Evolutionary conservation across 2,113 vertebrate species (phyloP), one percentile per base, ranked within the genome.

Genomic region (Ptilorrhoa leucosticta): DNA sequence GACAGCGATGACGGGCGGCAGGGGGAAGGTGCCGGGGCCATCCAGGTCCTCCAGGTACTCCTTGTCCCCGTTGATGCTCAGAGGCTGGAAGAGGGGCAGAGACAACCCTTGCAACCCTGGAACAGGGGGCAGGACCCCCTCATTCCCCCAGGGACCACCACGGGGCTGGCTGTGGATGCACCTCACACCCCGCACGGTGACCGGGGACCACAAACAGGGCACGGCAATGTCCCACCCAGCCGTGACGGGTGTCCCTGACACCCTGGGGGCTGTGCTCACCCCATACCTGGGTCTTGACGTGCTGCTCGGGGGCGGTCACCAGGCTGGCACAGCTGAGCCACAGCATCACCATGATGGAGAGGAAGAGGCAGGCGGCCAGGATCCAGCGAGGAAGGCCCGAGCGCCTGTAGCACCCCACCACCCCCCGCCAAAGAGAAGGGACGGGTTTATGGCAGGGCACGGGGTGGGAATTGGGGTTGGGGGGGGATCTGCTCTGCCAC

Each of bases 281-380:
- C 48, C 80, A 0, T 98, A 99, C 99, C 99, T 99, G 99, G 22
- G 98, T 98, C 97, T 98, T 99, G 97, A 99, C 87, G 77, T 99
- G 99, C 95, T 99, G 99, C 96, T 99, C 99, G 0, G 99, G 99
- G 2, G 99, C 99, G 0, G 99, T 99, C 93, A 99, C 99, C 61
- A 99, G 95, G 26, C 99, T 99, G 96, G 99, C 99, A 20, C 99
- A 99, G 97, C 99, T 99, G 45, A 99, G 98, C 99, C 99, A 99
- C 92, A 99, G 94, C 99, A 99, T 99, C 87, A 99, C 99, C 98
- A 99, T 97, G 97, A 99, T 98, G 15, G 99, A 99, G 64, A 99
- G 98, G 97, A 99, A 99, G 96, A 99, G 98, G 93, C 99, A 99
- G 69, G 98, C 98, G 1, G 99, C 99, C 95, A 99, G 97, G 95